These are phyloP conservation scores for Toxonevra muliebris DNA, from an alignment of 2,888 invertebrate species.

Conservation along the genomic window DNA sequence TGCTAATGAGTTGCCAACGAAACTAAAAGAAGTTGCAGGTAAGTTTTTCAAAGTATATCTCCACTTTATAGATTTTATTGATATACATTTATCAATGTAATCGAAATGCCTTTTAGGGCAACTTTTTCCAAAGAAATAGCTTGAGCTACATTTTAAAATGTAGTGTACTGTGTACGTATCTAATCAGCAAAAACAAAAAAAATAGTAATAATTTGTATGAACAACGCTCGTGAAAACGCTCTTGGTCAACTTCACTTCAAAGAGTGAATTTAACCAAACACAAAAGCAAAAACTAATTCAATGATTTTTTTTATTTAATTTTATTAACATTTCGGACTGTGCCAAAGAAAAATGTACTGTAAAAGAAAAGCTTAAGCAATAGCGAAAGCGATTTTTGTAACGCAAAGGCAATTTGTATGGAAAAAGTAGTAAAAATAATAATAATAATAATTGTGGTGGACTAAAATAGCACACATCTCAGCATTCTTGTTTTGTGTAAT, in stretches of 20 bases:
- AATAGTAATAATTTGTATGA: too few relatives aligned
- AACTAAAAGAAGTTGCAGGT: slow-evolving; percentile 77
- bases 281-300: slow-evolving; percentile 16
- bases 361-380: slow-evolving; percentile 13
- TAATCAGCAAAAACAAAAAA: neutral
- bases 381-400: slow-evolving; percentile 26
- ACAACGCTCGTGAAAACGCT: too few relatives aligned
- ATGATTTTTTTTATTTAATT: neutral
- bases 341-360: slow-evolving; percentile 6
- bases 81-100: slow-evolving; percentile 10
- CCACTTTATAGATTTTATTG: neutral
- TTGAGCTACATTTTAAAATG: slow-evolving; percentile 44
- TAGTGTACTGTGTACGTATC: neutral
- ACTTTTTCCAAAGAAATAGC: slow-evolving; percentile 63
- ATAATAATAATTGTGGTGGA: slow-evolving; percentile 45
- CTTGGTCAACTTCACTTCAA: slow-evolving; percentile 51
- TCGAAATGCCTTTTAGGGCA: slow-evolving; percentile 33
- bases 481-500: slow-evolving; percentile 39
- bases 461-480: slow-evolving; percentile 41
- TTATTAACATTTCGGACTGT: slow-evolving; percentile 28
- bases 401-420: slow-evolving; percentile 60
- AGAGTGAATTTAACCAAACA: slow-evolving; percentile 48
- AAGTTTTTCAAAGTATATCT: slow-evolving; percentile 62
- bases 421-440: slow-evolving; percentile 52
- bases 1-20: slow-evolving; percentile 82